Conservation (phyloP, 2,797 vertebrate species). For the Nyctibius grandis region DNA sequence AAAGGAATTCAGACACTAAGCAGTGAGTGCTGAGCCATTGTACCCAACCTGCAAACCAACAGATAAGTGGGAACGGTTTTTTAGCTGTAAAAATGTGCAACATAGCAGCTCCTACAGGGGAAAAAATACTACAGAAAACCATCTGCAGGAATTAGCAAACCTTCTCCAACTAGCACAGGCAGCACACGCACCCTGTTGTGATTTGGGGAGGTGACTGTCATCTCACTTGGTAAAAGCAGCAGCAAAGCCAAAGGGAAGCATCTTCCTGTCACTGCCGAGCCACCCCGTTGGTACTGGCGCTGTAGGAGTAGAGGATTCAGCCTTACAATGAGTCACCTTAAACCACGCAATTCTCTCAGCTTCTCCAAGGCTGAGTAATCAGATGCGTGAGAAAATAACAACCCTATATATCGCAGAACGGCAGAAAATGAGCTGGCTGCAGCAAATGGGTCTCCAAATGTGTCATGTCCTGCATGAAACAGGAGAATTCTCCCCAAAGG, state of each 20-base stretch:
- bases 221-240: background rate
- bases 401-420: background rate
- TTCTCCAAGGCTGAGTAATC: background rate
- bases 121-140: background rate
- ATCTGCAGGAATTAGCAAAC: background rate
- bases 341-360: background rate
- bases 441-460: background rate
- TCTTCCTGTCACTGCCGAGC: background rate
- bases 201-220: background rate
- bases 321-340: background rate
- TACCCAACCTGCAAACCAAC: background rate
- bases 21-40: background rate
- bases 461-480: background rate
- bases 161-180: background rate
- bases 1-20: background rate
- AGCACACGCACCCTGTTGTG: background rate
- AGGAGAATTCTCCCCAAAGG: background rate
- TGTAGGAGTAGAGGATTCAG: background rate
- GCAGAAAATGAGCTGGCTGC: background rate
- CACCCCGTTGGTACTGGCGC: rapidly evolving
- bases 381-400: background rate
- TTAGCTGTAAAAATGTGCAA: background rate
- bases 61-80: background rate
- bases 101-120: background rate
- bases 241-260: background rate